These are phyloP conservation scores for Polyergus mexicanus DNA, from an alignment of 1,140 invertebrate species.

Conservation along the genomic window DNA sequence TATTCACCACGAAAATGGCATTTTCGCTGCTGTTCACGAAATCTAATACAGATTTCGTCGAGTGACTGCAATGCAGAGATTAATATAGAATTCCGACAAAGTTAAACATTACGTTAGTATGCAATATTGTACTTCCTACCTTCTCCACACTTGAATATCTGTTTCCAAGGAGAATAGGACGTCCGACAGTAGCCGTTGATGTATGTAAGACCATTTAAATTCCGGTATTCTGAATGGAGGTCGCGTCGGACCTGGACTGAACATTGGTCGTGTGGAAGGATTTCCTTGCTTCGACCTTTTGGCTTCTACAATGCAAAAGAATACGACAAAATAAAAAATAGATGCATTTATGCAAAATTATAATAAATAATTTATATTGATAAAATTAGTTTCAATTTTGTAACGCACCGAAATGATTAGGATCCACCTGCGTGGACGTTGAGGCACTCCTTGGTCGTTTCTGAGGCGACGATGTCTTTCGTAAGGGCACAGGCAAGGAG, in stretches of 20 bases:
- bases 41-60: slow-evolving; percentile 98
- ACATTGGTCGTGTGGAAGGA: slow-evolving; percentile 92
- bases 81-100: background rate
- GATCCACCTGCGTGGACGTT: slow-evolving; percentile 93
- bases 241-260: slow-evolving; percentile 97
- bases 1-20: slow-evolving; percentile 99
- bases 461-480: slow-evolving; percentile 86
- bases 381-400: background rate
- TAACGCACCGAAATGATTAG: slow-evolving; percentile 92
- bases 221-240: slow-evolving; percentile 99
- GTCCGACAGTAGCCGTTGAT: slow-evolving; percentile 98
- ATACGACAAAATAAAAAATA: background rate
- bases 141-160: slow-evolving; percentile 97
- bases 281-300: slow-evolving; percentile 88
- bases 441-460: slow-evolving; percentile 91
- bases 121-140: slow-evolving; percentile 83
- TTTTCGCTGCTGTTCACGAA: slow-evolving; percentile 99
- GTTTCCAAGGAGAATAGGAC: slow-evolving; percentile 98
- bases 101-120: slow-evolving; percentile 20
- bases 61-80: slow-evolving; percentile 90
- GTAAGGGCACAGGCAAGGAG: slow-evolving; percentile 82
- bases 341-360: background rate
- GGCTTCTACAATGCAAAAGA: slow-evolving; percentile 79
- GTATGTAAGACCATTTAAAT: slow-evolving; percentile 99
- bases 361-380: background rate